Evolutionary conservation across 2,888 invertebrate species (phyloP).

Genomic region (Lasioglossum pauxillum): DNA sequence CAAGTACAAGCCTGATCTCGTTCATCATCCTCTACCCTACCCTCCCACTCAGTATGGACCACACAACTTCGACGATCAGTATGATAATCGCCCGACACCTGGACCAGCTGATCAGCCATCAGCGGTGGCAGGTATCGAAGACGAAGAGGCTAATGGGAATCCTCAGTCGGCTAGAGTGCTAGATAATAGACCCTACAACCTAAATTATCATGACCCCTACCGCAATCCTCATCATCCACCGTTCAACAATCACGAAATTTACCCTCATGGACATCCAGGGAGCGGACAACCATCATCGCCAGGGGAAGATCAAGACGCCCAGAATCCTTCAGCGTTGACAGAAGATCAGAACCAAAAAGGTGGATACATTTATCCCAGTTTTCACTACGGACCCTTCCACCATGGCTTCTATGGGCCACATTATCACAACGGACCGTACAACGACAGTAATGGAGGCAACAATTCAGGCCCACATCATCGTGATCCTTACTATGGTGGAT

Average conservation of each 20-base stretch:
- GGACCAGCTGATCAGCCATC: not conserved
- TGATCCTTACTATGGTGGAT: not conserved
- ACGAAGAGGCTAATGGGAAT: not conserved
- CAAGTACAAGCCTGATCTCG: slow-evolving; percentile 6
- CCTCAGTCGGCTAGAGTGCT: slow-evolving; percentile 11
- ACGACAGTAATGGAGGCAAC: not conserved
- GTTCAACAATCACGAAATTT: not conserved
- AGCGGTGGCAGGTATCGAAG: not conserved
- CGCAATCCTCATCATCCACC: not conserved
- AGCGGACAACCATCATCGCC: not conserved
- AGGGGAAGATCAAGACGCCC: not conserved
- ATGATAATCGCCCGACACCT: not conserved
- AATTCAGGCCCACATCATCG: not conserved
- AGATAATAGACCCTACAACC: slow-evolving; percentile 15
- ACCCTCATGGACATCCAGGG: not conserved
- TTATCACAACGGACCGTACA: slow-evolving; percentile 12
- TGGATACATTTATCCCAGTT: slow-evolving; percentile 34
- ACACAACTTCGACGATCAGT: not conserved
- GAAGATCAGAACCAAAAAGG: slow-evolving; percentile 35
- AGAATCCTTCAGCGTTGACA: not conserved
- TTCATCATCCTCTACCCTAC: not conserved
- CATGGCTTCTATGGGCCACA: slow-evolving; percentile 53
- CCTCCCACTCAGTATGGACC: slow-evolving; percentile 25
- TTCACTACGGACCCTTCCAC: slow-evolving; percentile 34
- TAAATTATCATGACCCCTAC: slow-evolving; percentile 8